Evolutionary conservation across 2,797 vertebrate species (phyloP), one percentile per base, ranked within the genome.

Genomic region (Nyctalus aviator): DNA sequence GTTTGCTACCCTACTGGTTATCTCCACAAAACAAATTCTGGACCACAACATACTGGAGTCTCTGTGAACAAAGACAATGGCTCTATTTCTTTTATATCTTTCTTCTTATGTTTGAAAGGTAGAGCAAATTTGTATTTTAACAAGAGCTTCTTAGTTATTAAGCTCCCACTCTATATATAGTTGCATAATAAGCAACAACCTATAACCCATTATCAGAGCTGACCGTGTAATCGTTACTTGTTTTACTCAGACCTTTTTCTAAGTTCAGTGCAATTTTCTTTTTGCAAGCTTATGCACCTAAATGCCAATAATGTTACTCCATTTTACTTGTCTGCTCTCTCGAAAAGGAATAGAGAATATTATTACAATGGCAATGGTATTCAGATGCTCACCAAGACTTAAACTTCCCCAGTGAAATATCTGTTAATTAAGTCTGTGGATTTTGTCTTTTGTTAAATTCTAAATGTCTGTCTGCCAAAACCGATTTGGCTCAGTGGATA

Each of bases 381-480:
- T 55, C 5, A 77, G 68, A 11, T 71, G 44, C 44, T 94, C 62
- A 93, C 7, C 53, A 8, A 66, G 32, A n/a, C 37, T 13, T 94
- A 75, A 96, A 81, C 50, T 89, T 88, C 27, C 30, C 84, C 25
- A 92, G 71, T 23, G n/a, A 88, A 81, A 20, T 64, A 71, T 18
- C 23, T 72, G 17, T 83, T 73, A 30, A 76, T 30, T 68, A 32
- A 84, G 35, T 69, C 4, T 71, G 76, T 0, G 53, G 59, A 57
- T 88, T 72, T 41, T 73, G 44, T 32, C 77, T 85, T 82, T 44
- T 88, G 11, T 90, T 84, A 95, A 91, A 81, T 77, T 89, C 30
- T 87, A 77, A 79, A 76, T 21, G 20, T 30, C 59, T 79, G 30
- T 41, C 37, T 41, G 37, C 37, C 37, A 41, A 41, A 41, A 41